Conservation (phyloP, 2,888 invertebrate species). For the Luperina testacea region DNA sequence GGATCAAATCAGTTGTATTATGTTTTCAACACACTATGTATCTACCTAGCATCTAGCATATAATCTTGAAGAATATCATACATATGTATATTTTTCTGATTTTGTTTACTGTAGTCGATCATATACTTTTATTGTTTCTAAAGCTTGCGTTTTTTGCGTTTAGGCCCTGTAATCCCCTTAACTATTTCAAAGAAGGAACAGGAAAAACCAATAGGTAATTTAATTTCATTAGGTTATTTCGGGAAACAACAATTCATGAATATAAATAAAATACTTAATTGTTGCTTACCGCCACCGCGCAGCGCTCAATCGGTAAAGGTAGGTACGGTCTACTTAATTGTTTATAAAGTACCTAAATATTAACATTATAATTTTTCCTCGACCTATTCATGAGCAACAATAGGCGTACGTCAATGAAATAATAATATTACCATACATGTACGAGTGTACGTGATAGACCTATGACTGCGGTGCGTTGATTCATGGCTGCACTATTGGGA, state of each 20-base stretch:
- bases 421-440: constrained; percentile 38
- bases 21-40: no score
- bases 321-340: not conserved
- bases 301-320: not conserved
- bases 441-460: constrained; percentile 3
- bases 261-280: constrained; percentile 1
- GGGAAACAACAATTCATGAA: not conserved
- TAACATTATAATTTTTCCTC: constrained; percentile 29
- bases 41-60: no score
- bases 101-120: no score
- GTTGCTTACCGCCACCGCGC: not conserved
- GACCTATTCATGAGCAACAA: constrained; percentile 51
- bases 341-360: constrained; percentile 15
- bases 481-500: constrained; percentile 25
- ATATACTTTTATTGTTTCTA: no score
- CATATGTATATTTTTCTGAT: no score
- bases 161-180: no score
- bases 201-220: not conserved
- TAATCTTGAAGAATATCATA: no score
- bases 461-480: constrained; percentile 11
- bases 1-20: no score
- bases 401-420: constrained; percentile 53
- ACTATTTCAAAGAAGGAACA: not conserved
- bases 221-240: not conserved
- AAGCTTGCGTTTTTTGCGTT: no score